phyloP scores from a whole-genome alignment of 2,888 invertebrate species.

The Drosophila ustulata region DNA sequence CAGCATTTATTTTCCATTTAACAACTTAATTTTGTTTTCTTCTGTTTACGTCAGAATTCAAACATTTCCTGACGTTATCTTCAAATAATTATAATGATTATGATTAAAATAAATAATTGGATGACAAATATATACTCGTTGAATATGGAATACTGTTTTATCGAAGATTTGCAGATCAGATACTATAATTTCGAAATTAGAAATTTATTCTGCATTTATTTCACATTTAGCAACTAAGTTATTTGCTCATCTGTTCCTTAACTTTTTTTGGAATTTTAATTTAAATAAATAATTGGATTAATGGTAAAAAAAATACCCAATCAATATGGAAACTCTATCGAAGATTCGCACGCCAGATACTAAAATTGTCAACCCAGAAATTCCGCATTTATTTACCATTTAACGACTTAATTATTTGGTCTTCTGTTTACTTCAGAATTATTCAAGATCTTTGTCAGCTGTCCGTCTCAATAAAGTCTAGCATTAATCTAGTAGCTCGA shows the following conservation, averaged over 20 bases:
- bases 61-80: too few relatives aligned
- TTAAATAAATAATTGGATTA: too few relatives aligned
- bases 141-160: too few relatives aligned
- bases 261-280: not conserved
- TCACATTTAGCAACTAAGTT: too few relatives aligned
- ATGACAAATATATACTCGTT: too few relatives aligned
- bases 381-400: not conserved
- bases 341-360: not conserved
- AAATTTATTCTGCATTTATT: too few relatives aligned
- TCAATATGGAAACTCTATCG: not conserved
- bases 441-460: constrained; percentile 1
- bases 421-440: not conserved
- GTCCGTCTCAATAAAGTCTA: not conserved
- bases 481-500: not conserved
- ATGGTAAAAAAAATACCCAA: not conserved
- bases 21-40: not conserved
- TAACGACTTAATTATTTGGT: not conserved
- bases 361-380: not conserved
- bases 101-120: too few relatives aligned
- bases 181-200: too few relatives aligned
- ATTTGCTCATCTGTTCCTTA: too few relatives aligned
- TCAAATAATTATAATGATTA: too few relatives aligned
- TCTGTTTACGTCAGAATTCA: not conserved
- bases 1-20: not conserved
- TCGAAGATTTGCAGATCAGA: too few relatives aligned